These are phyloP conservation scores for Eclectus roratus DNA, from an alignment of 2,113 vertebrate genomes.

Conservation along the genomic window DNA sequence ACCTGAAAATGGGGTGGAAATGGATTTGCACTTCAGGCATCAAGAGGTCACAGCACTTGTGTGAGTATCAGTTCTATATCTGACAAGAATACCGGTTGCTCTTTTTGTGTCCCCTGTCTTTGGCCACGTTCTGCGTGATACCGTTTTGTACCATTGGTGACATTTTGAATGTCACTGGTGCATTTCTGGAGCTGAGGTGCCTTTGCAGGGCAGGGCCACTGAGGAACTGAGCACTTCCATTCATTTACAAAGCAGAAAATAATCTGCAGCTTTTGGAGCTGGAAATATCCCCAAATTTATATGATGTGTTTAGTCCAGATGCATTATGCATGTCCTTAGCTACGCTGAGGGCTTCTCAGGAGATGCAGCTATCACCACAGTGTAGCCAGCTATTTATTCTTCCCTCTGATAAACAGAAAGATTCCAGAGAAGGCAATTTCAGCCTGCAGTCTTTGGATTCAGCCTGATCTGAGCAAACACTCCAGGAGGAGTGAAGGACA, in stretches of 20 bases:
- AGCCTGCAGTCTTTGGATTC: neutral
- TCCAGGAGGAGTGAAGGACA: neutral
- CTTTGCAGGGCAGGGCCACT: neutral
- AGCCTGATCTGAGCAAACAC: neutral
- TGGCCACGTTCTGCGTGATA: fast-evolving
- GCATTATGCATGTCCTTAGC: neutral
- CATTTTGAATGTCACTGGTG: neutral
- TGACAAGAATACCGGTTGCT: fast-evolving
- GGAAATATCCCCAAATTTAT: neutral
- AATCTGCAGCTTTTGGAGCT: neutral
- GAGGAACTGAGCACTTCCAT: fast-evolving
- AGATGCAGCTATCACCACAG: neutral
- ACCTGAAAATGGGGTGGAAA: neutral
- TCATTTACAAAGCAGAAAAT: neutral
- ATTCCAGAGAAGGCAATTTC: neutral
- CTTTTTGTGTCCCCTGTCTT: neutral
- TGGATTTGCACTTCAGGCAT: neutral
- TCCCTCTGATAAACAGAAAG: neutral
- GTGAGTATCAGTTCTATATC: neutral
- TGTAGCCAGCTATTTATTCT: neutral
- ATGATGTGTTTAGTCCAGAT: fast-evolving
- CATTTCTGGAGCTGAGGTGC: neutral
- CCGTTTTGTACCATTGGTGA: fast-evolving
- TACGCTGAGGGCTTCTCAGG: neutral
- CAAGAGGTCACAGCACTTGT: neutral